These are phyloP conservation scores for Spinus olivaceus DNA, from an alignment of 2,797 vertebrate species.

Conservation along the genomic window DNA sequence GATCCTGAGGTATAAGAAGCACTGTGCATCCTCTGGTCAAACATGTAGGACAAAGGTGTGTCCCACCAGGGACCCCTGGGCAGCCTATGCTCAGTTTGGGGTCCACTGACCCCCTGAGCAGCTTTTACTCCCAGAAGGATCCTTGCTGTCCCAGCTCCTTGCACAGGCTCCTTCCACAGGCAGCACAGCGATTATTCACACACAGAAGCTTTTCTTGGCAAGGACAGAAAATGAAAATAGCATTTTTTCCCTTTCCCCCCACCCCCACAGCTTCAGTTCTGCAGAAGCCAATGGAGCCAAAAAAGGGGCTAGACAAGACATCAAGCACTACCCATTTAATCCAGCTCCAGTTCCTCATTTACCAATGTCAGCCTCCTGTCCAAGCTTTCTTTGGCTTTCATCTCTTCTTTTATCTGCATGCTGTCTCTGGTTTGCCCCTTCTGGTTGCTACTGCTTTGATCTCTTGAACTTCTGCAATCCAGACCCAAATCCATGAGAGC, in stretches of 20 bases:
- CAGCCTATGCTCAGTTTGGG: background rate
- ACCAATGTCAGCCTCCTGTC: background rate
- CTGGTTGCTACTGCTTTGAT: constrained; percentile 51
- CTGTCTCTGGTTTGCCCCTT: constrained; percentile 44
- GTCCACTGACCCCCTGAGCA: background rate
- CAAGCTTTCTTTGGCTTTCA: constrained; percentile 38
- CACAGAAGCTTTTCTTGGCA: background rate
- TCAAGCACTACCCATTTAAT: background rate
- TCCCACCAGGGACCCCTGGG: background rate
- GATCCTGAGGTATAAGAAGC: background rate
- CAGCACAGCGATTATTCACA: background rate
- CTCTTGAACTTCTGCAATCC: constrained; percentile 22
- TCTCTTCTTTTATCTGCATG: constrained; percentile 36
- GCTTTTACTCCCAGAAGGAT: background rate
- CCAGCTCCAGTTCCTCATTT: background rate
- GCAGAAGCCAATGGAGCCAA: background rate
- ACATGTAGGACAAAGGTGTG: background rate
- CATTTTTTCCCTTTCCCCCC: background rate
- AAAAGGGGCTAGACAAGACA: background rate
- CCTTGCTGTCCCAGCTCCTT: background rate
- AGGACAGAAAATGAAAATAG: background rate
- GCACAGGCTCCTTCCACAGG: background rate
- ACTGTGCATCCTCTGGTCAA: background rate
- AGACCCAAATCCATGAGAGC: background rate
- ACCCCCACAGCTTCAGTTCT: background rate